A percentile compares a stretch with the other conserved stretches of the same genome.
phyloP scores from a whole-genome alignment of 2,797 vertebrate genomes.

The Brotula barbata region DNA sequence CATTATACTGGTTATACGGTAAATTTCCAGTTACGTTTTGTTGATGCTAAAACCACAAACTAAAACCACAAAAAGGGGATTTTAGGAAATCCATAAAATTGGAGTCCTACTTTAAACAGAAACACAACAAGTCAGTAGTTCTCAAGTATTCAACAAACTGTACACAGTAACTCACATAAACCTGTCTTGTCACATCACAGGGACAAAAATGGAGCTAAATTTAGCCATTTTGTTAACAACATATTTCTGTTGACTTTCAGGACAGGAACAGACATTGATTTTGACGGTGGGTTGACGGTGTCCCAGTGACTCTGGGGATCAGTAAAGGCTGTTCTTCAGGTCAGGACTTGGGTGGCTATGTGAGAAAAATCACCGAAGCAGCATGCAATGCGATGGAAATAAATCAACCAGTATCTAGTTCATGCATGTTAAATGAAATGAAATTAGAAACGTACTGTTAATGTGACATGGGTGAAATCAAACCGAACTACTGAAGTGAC shows the following conservation, averaged over 20 bases:
- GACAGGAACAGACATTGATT: constrained; percentile 19
- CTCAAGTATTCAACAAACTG: no score
- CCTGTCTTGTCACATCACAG: no score
- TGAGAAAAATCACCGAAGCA: constrained; percentile 63
- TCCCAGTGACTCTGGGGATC: constrained; percentile 33
- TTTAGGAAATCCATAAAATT: no score
- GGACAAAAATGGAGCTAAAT: constrained; percentile 37
- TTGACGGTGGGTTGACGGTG: no score
- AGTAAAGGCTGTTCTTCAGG: constrained; percentile 69
- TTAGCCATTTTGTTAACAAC: constrained; percentile 31
- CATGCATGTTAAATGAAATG: constrained; percentile 55
- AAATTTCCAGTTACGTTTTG: no score
- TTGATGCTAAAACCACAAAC: no score
- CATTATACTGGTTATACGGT: no score
- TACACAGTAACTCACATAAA: no score
- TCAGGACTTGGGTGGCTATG: constrained; percentile 76
- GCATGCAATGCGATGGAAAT: constrained; percentile 57
- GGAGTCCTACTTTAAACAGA: no score
- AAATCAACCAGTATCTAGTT: constrained; percentile 27
- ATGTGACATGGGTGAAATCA: constrained; percentile 39
- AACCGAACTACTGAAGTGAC: constrained; percentile 10
- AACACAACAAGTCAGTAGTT: no score
- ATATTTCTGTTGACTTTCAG: constrained; percentile 11
- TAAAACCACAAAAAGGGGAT: no score
- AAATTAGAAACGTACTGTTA: constrained; percentile 39